Base-by-base conservation (phyloP, 2,113 vertebrate species). In the Rutilus rutilus region DNA sequence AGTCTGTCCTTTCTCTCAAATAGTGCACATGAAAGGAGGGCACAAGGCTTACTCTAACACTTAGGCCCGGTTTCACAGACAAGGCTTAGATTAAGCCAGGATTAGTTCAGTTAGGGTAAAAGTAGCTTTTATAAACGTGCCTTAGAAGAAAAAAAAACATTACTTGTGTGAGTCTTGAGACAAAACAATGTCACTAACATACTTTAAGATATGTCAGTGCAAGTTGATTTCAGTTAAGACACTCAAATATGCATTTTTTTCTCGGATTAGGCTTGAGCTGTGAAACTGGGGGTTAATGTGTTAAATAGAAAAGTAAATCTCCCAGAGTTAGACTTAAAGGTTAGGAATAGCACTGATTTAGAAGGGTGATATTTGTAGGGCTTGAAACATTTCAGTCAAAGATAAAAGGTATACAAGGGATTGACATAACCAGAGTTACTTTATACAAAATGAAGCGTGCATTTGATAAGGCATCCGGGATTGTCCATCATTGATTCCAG, bases 401-500 rank as follows among this genome's bases (percentile, higher is more conserved):
- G 33, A 60, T 21, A 52, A 76, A 54, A 60, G 23, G 12, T 8
- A 50, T 33, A 5, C 2, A 5, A 21, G 5, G 33, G 3, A 42
- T 7, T 78, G 39, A 27, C n/a, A 81, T 47, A 2, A 50, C 10
- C 57, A 64, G 36, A 80, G 10, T n/a, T 62, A 57, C 21, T 79
- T 42, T 25, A n/a, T 21, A 30, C 27, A 76, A 47, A 23, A 75
- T 45, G n/a, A 25, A 67, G 60, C 23, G 17, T 60, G 39, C 11
- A 60, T 71, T 5, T 77, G 45, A 25, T 54, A 62, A 33, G 10
- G 25, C 60, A 79, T 39, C 12, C 1, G 12, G 27, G 82, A 80
- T 73, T 75, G 47, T 57, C 67, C 7, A 30, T 67, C 45, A 81
- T 50, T 59, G 86, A 62, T 64, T 79, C 12, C n/a, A 25, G 36